Base-by-base conservation (phyloP, 1,140 invertebrate genomes). In the Delia radicum region DNA sequence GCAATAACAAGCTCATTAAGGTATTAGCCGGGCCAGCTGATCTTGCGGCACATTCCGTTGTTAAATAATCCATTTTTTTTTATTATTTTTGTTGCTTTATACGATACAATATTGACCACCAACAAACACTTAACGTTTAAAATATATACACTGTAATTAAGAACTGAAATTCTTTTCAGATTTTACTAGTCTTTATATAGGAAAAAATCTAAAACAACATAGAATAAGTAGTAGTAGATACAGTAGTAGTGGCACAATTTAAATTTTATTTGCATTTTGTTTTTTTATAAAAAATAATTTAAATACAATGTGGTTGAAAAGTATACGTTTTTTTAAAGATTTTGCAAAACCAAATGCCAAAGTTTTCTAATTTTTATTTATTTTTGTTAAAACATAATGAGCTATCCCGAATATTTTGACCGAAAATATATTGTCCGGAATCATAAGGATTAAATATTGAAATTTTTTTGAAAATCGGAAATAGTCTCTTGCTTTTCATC, bases 1-100 rank as follows among this genome's bases (percentile, higher is more conserved):
- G 87, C 24, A 91, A 77, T 6, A 90, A 78, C 24, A 90, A 76
- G 89, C 84, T 77, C 92, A 89, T 87, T 21, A 89, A 55, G 12
- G 82, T 82, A 24, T 87, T 88, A 7, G 86, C 86, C 73, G 85
- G 84, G 21, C 88, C 88, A 72, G 81, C 84, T 61, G 83, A 85
- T 1, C 82, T 78, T 12, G 83, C 83, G 7, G 84, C 83, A 75
- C 85, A 86, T 77, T 85, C 78, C 2, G 85, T 77, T 69, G 79
- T 82, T 3, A 85, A 75, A n/a, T 79, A 85, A 73, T 85, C 84
- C 84, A 85, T 85, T 26, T 12, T 76, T 4, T 21, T 26, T 24
- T 71, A 10, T 76, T 4, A 37, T 28, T 31, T 31, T 21, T 15
- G 15, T 10, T 21, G n/a, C 21, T 21, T 55, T 21, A 8, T 0